phyloP scores from a whole-genome alignment of 2,888 invertebrate genomes.

The Metallyticus violacea region DNA sequence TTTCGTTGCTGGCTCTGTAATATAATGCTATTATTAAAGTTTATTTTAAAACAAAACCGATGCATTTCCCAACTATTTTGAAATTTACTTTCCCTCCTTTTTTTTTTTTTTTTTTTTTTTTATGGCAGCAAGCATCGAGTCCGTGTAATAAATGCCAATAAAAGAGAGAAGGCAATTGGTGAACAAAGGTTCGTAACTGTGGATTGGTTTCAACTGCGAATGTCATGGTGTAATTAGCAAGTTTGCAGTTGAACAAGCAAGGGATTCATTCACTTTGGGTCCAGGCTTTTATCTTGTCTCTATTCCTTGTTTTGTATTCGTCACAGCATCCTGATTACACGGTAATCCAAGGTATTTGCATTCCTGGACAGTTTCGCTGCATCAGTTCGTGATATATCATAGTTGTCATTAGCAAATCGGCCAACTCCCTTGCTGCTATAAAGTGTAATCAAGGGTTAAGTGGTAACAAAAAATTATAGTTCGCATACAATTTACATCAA shows the following conservation, averaged over 20 bases:
- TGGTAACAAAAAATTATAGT: no score
- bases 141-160: not conserved
- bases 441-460: no score
- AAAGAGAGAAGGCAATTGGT: not conserved
- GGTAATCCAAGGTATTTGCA: not conserved
- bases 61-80: not conserved
- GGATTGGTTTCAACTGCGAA: not conserved
- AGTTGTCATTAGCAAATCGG: no score
- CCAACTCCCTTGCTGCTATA: no score
- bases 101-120: not conserved
- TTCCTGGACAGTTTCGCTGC: no score
- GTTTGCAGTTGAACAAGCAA: not conserved
- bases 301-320: not conserved
- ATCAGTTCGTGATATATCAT: no score
- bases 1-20: not conserved
- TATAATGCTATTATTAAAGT: not conserved
- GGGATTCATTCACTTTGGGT: no score
- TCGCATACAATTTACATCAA: no score
- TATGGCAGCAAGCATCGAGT: not conserved
- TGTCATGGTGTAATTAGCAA: no score
- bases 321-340: not conserved
- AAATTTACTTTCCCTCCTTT: not conserved
- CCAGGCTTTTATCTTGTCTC: no score
- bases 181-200: not conserved
- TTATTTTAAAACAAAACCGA: not conserved